Conservation (phyloP, 2,797 vertebrate species). For the Mionectes olivaceus region DNA sequence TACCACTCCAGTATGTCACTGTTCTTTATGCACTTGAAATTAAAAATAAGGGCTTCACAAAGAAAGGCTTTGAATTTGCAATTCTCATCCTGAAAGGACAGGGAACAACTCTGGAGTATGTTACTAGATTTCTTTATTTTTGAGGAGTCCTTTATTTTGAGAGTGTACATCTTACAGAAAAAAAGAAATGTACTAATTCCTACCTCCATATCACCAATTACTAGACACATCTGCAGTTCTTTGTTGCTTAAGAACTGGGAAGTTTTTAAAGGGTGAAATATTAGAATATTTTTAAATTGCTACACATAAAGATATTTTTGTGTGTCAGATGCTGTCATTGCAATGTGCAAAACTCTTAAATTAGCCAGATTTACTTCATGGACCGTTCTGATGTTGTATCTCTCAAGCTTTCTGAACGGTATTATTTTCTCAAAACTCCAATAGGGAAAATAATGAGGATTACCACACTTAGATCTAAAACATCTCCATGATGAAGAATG, state of each 20-base stretch:
- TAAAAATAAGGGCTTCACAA: background rate
- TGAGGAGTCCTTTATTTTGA: background rate
- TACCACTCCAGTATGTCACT: background rate
- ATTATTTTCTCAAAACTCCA: background rate
- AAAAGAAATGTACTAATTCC: background rate
- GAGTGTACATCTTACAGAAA: background rate
- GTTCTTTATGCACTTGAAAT: background rate
- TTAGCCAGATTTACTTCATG: background rate
- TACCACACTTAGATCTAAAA: background rate
- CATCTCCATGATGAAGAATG: background rate
- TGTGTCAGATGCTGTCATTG: background rate
- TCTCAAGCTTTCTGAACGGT: background rate
- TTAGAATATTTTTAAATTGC: background rate
- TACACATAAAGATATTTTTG: background rate
- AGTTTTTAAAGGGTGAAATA: background rate
- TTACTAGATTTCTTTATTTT: background rate
- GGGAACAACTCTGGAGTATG: background rate
- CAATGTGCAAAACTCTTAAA: background rate
- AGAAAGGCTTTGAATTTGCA: background rate
- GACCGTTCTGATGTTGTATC: background rate
- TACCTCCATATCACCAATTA: background rate
- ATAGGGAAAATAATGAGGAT: background rate
- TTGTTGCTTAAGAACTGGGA: background rate
- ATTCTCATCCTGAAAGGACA: background rate
- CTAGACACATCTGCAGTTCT: background rate